Evolutionary conservation across 2,113 vertebrate species (phyloP).

Genomic region (Puffinus mauretanicus): DNA sequence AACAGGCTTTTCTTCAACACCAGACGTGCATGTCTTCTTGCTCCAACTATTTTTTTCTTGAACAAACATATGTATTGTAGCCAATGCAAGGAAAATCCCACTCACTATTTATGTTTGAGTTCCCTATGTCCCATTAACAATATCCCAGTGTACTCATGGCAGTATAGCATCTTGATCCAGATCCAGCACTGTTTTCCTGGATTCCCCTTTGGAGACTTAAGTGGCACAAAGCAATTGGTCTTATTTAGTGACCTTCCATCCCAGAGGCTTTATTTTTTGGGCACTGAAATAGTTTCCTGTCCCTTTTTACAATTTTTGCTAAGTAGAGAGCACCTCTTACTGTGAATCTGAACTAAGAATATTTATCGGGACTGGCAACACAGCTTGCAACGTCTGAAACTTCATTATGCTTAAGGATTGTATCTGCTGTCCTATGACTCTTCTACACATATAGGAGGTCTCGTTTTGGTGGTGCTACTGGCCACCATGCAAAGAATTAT

Average conservation of each 20-base stretch:
- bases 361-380: background rate
- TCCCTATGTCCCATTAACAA: conserved; percentile 72
- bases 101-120: conserved; percentile 71
- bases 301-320: background rate
- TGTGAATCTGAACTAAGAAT: background rate
- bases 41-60: conserved; percentile 78
- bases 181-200: conserved; percentile 58
- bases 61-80: conserved; percentile 83
- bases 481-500: background rate
- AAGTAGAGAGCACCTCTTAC: background rate
- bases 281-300: conserved; percentile 38
- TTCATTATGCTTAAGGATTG: background rate
- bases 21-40: conserved; percentile 76
- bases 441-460: background rate
- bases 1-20: conserved; percentile 74
- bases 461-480: background rate
- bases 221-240: conserved; percentile 47
- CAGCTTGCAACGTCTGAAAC: background rate
- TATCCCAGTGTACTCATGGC: conserved; percentile 68
- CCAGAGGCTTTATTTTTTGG: conserved; percentile 29
- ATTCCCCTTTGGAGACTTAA: conserved; percentile 60
- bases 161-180: conserved; percentile 37
- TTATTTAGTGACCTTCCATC: conserved; percentile 55
- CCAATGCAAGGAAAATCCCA: conserved; percentile 76
- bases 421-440: background rate